Percentiles rank a stretch among this genome's conserved stretches.
phyloP scores from a whole-genome alignment of 2,888 invertebrate species.

The Dione vanillae region DNA sequence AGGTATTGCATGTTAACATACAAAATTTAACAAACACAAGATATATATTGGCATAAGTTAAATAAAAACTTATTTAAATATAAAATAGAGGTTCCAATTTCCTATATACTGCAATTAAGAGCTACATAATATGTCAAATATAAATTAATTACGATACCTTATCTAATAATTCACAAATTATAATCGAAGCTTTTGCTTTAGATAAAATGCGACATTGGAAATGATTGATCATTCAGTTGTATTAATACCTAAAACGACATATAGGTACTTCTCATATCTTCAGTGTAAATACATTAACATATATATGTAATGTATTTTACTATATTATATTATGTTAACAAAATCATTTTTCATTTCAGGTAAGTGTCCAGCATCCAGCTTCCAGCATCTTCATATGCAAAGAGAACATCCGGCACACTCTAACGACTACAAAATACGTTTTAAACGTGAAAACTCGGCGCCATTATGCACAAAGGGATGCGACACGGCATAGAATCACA shows the following conservation, averaged over 20 bases:
- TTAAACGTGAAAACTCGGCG: slow-evolving; percentile 60
- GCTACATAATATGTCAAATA: slow-evolving; percentile 8
- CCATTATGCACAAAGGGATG: slow-evolving; percentile 62
- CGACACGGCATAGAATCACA: slow-evolving; percentile 60
- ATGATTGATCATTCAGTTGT: slow-evolving; percentile 4
- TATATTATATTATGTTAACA: slow-evolving; percentile 8
- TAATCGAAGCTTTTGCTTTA: slow-evolving; percentile 17
- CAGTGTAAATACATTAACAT: no score
- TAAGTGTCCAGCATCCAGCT: slow-evolving; percentile 57
- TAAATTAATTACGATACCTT: slow-evolving; percentile 13
- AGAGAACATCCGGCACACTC: slow-evolving; percentile 56
- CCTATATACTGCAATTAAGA: not conserved
- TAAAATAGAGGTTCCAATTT: no score
- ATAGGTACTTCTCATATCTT: no score
- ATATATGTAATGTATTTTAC: no score
- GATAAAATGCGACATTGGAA: slow-evolving; percentile 8
- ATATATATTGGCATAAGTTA: not conserved
- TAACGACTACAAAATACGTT: slow-evolving; percentile 73
- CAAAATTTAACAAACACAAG: no score
- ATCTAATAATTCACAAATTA: slow-evolving; percentile 9
- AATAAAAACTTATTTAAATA: not conserved
- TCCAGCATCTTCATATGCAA: slow-evolving; percentile 37
- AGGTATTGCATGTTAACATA: no score
- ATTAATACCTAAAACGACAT: not conserved
- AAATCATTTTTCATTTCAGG: slow-evolving; percentile 61